Evolutionary conservation across 2,797 vertebrate species (phyloP), one percentile per base, ranked within the genome.

Genomic region (Spinibarbus caldwelli): DNA sequence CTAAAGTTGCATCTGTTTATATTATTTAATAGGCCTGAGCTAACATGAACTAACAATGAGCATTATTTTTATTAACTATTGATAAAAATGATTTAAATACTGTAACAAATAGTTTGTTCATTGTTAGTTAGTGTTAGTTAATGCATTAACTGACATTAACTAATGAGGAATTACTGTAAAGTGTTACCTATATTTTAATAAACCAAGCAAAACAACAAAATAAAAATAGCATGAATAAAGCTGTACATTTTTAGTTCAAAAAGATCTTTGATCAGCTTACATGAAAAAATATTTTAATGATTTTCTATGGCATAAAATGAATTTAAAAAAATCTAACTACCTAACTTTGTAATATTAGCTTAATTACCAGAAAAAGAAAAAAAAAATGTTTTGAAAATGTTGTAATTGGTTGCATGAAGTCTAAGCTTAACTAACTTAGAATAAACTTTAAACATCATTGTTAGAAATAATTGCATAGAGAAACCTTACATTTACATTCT

Each of bases 381-480:
- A 12, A 52, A 52, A 52, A 52, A 8, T 8, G 19, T 29, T 73
- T 73, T 54, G 17, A 29, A 54, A 43, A 57, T 41, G 15, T 4
- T 31, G 17, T 64, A 64, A 64, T 31, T 64, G 62, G 62, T 26
- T 54, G 64, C 12, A 54, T 41, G 4, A 62, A 47, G 36, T 34
- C 4, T 8, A n/a, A 72, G 62, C 19, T 59, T 31, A 59, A 59
- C 52, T 73, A 36, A 7, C 12, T 45, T 29, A 45, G 76, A 29
- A 47, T 57, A 38, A 38, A 57, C 31, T 57, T 77, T 26, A 38
- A 77, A 57, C 31, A n/a, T 26, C 12, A 26, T 77, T 77, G 38
- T 77, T 26, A 38, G 1, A 38, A 57, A 77, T 84, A 84, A 84
- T n/a, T 57, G 62, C 43, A 36, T 9, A 29, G 57, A 66, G n/a